These are phyloP conservation scores for Chionomys nivalis DNA, from an alignment of 2,113 vertebrate species.

Conservation along the genomic window DNA sequence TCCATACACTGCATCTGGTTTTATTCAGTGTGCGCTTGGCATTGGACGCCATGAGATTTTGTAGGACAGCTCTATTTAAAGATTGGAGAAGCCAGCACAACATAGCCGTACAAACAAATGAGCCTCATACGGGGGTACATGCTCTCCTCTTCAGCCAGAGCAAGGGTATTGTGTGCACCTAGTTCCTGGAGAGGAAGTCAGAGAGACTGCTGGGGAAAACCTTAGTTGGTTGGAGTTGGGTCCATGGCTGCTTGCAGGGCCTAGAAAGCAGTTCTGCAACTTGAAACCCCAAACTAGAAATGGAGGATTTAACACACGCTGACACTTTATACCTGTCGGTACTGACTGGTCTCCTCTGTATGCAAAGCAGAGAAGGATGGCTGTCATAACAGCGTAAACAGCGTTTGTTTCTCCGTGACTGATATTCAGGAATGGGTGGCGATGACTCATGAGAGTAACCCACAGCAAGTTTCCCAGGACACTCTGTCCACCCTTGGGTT, in stretches of 20 bases:
- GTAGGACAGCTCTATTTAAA: conserved; percentile 58
- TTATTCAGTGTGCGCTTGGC: conserved; percentile 56
- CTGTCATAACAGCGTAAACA: background rate
- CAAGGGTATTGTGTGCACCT: background rate
- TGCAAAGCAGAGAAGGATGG: background rate
- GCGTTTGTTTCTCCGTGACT: background rate
- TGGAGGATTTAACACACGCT: background rate
- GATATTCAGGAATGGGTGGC: background rate
- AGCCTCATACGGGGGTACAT: background rate
- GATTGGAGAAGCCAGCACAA: conserved; percentile 39
- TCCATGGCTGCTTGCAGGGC: background rate
- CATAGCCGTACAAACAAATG: background rate
- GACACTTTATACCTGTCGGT: background rate
- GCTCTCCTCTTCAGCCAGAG: background rate
- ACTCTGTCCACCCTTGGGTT: background rate
- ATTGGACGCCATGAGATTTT: conserved; percentile 46
- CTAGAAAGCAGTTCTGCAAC: conserved; percentile 25
- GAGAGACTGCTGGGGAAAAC: background rate
- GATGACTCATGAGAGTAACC: background rate
- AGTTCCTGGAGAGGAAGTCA: background rate
- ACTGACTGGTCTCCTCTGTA: background rate
- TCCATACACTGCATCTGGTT: conserved; percentile 64
- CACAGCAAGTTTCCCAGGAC: background rate
- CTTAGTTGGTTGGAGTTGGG: background rate
- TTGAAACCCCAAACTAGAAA: conserved; percentile 12